phyloP scores from a whole-genome alignment of 2,113 vertebrate species.

The Pelusios castaneus region DNA sequence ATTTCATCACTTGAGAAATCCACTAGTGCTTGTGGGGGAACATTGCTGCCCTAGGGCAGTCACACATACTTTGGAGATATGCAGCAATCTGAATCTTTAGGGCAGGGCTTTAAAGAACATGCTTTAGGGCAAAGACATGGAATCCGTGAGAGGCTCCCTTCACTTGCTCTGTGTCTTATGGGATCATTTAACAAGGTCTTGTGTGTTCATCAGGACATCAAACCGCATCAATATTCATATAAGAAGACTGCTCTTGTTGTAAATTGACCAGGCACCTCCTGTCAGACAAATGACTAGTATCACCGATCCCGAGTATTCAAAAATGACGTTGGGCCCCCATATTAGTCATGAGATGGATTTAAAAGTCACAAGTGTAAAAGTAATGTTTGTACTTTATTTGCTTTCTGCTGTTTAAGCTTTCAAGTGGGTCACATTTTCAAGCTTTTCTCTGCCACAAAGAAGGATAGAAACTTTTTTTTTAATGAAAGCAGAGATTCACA shows the following conservation, averaged over 20 bases:
- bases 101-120: too few relatives aligned
- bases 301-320: background rate
- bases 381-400: background rate
- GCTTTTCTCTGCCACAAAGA: slow-evolving; percentile 1
- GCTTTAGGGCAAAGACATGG: background rate
- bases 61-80: background rate
- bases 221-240: background rate
- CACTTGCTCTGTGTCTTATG: background rate
- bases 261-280: background rate
- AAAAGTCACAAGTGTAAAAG: background rate
- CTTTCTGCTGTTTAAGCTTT: background rate
- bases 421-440: background rate
- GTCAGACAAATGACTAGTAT: background rate
- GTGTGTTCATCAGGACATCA: background rate
- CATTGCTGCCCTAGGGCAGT: background rate
- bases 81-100: background rate
- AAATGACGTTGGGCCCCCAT: background rate
- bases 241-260: fast-evolving
- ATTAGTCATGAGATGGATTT: background rate
- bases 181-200: background rate
- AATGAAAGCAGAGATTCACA: background rate
- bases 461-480: background rate
- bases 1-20: background rate
- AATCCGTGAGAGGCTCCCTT: background rate
- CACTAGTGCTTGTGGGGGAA: background rate